Evolutionary conservation across 2,113 vertebrate species (phyloP).

Genomic region (Scophthalmus maximus): DNA sequence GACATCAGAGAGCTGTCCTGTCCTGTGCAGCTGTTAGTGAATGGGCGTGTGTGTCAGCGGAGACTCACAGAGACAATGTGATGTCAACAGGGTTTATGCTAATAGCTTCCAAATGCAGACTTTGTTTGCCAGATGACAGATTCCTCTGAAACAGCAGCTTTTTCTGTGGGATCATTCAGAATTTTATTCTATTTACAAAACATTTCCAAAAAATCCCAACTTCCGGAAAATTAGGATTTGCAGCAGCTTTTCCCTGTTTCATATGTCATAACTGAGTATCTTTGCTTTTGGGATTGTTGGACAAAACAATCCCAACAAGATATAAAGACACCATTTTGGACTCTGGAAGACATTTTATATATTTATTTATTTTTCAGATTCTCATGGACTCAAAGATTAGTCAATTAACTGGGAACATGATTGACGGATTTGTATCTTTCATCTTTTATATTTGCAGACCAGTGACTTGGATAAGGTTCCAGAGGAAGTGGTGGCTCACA

Average conservation of each 20-base stretch:
- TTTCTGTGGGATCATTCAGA: too few species aligned
- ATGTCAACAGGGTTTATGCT: slow-evolving; percentile 65
- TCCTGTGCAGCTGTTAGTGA: slow-evolving; percentile 66
- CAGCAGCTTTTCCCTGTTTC: too few species aligned
- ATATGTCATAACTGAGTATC: too few species aligned
- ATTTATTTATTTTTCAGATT: too few species aligned
- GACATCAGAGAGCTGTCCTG: too few species aligned
- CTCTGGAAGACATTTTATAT: too few species aligned
- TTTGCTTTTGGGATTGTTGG: too few species aligned
- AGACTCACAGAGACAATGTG: slow-evolving; percentile 48
- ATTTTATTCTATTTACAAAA: too few species aligned
- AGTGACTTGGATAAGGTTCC: slow-evolving; percentile 93
- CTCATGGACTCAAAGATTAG: too few species aligned
- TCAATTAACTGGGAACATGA: not conserved
- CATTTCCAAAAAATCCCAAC: too few species aligned
- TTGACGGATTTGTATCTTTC: not conserved
- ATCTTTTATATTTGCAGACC: slow-evolving; percentile 81
- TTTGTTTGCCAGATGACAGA: not conserved
- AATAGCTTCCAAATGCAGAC: slow-evolving; percentile 70
- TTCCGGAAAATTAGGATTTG: too few species aligned
- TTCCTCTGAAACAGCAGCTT: not conserved
- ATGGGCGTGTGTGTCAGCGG: slow-evolving; percentile 23
- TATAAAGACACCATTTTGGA: not conserved
- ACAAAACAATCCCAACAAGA: not conserved
- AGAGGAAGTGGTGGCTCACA: slow-evolving; percentile 86